Conservation (phyloP, 1,140 invertebrate species). For the Cotesia chilonis region DNA sequence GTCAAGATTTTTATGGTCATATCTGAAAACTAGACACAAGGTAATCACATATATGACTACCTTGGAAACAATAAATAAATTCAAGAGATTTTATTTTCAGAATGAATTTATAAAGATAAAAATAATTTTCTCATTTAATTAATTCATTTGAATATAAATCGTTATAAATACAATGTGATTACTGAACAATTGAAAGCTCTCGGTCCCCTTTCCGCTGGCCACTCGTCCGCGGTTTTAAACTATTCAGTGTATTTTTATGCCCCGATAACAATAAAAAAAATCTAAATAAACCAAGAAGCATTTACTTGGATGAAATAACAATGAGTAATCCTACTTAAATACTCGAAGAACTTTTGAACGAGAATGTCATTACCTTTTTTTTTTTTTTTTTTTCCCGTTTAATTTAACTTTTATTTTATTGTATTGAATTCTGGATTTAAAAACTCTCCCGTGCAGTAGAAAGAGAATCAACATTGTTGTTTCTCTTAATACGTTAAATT, state of each 20-base stretch:
- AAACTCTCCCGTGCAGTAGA: no score
- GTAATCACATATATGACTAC: background rate
- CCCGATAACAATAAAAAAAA: slow-evolving; percentile 18
- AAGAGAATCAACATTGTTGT: background rate
- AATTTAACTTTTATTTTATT: background rate
- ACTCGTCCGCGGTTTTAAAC: background rate
- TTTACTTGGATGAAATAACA: slow-evolving; percentile 6
- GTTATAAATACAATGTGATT: slow-evolving; percentile 1
- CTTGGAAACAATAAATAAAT: background rate
- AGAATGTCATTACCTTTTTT: background rate
- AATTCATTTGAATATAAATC: slow-evolving; percentile 2
- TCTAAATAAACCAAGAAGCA: slow-evolving; percentile 17
- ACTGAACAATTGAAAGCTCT: slow-evolving; percentile 1
- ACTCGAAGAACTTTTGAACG: background rate
- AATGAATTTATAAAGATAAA: background rate
- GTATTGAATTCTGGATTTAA: background rate
- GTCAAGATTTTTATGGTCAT: no score
- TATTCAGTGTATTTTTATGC: slow-evolving; percentile 24
- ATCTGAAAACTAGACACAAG: no score
- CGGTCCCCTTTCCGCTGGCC: no score
- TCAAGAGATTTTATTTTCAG: background rate
- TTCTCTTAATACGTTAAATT: slow-evolving; percentile 5
- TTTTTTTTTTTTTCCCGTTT: no score
- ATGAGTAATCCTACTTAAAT: slow-evolving; percentile 3
- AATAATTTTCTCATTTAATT: background rate